Percentiles rank a stretch among this genome's conserved stretches.
These are phyloP conservation scores for Lithophane socia DNA, from an alignment of 2,888 invertebrate species.

Conservation along the genomic window DNA sequence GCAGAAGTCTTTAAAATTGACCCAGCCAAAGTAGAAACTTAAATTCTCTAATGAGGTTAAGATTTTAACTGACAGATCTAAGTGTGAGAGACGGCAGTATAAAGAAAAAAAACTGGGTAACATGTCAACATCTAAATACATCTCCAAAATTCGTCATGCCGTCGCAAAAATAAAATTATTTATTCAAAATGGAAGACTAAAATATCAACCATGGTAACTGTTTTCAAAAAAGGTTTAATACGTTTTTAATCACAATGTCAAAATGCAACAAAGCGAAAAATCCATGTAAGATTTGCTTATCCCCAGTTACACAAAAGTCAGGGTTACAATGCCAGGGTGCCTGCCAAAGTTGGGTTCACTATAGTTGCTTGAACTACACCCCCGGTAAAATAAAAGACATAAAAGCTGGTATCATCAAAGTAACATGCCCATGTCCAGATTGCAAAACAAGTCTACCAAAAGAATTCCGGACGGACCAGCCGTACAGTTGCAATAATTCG, in stretches of 20 bases:
- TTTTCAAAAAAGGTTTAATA: conserved; percentile 40
- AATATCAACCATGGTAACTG: conserved; percentile 46
- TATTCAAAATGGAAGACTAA: conserved; percentile 34
- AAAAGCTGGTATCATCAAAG: conserved; percentile 78
- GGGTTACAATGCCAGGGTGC: conserved; percentile 83
- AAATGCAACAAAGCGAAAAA: conserved; percentile 79
- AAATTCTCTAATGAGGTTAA: conserved; percentile 23
- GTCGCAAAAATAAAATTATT: conserved; percentile 20
- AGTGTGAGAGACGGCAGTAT: conserved; percentile 22
- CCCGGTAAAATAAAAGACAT: conserved; percentile 84
- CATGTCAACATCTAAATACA: conserved; percentile 43
- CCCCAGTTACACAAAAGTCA: conserved; percentile 75
- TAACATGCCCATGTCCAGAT: conserved; percentile 85
- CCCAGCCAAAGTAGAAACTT: neutral
- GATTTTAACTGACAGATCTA: conserved; percentile 8
- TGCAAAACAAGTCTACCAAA: conserved; percentile 76
- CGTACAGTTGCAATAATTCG: conserved; percentile 76
- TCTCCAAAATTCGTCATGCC: conserved; percentile 31
- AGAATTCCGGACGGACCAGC: conserved; percentile 75
- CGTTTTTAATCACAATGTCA: conserved; percentile 71
- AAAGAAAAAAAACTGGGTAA: conserved; percentile 34
- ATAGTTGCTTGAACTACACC: conserved; percentile 81
- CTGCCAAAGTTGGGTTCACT: conserved; percentile 84
- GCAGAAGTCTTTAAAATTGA: neutral
- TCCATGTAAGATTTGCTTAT: conserved; percentile 84